phyloP scores from a whole-genome alignment of 2,113 vertebrate genomes.

The Bos indicus region DNA sequence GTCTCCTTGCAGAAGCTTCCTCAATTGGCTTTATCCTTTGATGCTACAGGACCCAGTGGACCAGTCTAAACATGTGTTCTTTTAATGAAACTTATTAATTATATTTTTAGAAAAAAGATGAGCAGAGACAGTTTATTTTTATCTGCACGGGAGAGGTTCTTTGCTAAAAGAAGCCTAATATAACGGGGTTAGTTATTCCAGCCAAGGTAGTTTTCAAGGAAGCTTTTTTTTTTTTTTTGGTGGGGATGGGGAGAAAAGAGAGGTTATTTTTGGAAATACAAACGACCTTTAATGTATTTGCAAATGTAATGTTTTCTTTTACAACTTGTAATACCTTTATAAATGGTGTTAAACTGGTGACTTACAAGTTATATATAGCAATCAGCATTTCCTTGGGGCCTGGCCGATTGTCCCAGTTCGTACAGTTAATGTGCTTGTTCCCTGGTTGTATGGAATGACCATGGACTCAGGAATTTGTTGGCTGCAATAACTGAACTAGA shows the following conservation, averaged over 20 bases:
- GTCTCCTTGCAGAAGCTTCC: constrained; percentile 2
- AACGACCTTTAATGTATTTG: not conserved
- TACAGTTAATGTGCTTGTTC: not conserved
- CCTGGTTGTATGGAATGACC: not conserved
- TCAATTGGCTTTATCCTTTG: constrained; percentile 33
- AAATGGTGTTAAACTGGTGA: not conserved
- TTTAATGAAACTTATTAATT: constrained; percentile 65
- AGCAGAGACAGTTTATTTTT: constrained; percentile 65
- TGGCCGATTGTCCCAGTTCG: not conserved
- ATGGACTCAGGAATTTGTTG: constrained; percentile 20
- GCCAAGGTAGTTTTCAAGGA: constrained; percentile 34
- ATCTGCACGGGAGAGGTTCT: constrained; percentile 48
- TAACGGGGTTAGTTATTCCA: constrained; percentile 29
- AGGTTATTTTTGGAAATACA: not conserved
- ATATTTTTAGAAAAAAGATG: constrained; percentile 57
- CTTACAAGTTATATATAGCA: not conserved
- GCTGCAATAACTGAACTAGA: constrained; percentile 2
- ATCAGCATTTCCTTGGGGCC: not conserved
- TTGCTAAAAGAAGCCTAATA: constrained; percentile 52
- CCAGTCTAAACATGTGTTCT: constrained; percentile 51
- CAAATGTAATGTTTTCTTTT: constrained; percentile 21
- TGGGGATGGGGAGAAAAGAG: not conserved
- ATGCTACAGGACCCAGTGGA: not conserved
- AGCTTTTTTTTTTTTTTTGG: not conserved
- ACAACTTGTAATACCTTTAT: constrained; percentile 9